These are phyloP conservation scores for Drosophila orosa DNA, from an alignment of 1,140 invertebrate genomes.

Conservation along the genomic window DNA sequence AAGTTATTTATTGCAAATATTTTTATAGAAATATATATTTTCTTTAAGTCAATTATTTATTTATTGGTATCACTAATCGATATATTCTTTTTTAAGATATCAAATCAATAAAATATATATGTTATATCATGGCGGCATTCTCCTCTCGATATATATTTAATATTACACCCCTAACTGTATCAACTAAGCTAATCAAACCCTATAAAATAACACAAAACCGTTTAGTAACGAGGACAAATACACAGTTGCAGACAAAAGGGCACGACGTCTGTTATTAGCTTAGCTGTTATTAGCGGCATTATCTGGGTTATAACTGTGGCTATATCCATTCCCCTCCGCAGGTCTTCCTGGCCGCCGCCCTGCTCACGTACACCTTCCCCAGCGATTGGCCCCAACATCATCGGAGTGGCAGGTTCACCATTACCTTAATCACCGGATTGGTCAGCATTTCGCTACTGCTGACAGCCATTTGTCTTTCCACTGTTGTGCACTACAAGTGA, in stretches of 20 bases:
- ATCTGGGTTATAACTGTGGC: constrained; percentile 19
- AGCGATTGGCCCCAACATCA: constrained; percentile 62
- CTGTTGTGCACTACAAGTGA: constrained; percentile 76
- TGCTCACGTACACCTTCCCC: constrained; percentile 74
- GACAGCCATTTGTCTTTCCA: constrained; percentile 72
- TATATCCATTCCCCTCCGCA: background rate
- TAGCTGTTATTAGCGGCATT: constrained; percentile 55
- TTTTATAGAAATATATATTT: background rate
- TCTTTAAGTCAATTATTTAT: background rate
- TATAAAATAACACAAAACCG: background rate
- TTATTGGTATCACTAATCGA: too few species aligned
- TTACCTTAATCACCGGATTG: constrained; percentile 47
- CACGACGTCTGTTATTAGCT: constrained; percentile 25
- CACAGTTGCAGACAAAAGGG: background rate
- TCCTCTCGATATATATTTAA: background rate
- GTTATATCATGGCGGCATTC: too few species aligned
- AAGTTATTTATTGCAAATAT: background rate
- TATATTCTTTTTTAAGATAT: too few species aligned
- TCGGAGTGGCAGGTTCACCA: constrained; percentile 61
- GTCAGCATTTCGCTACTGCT: constrained; percentile 67
- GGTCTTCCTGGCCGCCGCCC: constrained; percentile 51
- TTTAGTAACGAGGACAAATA: background rate
- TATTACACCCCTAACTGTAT: background rate
- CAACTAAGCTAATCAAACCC: too few species aligned
- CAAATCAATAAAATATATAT: too few species aligned